phyloP scores from a whole-genome alignment of 2,797 vertebrate species.

The Acanthurus leucopareius region DNA sequence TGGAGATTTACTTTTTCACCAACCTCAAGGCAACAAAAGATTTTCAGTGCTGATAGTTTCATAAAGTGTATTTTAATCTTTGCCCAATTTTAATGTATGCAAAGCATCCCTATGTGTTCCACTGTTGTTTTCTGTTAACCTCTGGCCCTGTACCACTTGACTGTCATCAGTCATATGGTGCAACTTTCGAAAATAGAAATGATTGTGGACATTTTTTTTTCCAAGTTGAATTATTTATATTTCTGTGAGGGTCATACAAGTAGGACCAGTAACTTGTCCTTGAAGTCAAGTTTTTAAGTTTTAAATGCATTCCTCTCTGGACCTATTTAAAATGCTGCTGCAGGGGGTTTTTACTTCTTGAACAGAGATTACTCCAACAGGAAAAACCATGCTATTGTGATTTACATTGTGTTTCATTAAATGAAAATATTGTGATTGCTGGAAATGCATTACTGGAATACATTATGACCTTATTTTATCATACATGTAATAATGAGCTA shows the following conservation, averaged over 20 bases:
- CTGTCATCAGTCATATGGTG: background rate
- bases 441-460: background rate
- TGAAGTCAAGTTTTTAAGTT: background rate
- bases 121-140: background rate
- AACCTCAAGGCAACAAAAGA: background rate
- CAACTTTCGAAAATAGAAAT: background rate
- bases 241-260: background rate
- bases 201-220: background rate
- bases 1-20: constrained; percentile 29
- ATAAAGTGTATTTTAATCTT: background rate
- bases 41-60: constrained; percentile 1
- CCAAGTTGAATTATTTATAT: background rate
- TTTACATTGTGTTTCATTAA: background rate
- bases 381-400: background rate
- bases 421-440: background rate
- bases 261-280: background rate
- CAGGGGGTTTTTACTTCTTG: background rate
- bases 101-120: background rate
- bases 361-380: background rate
- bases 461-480: no score
- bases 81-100: background rate
- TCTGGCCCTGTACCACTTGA: background rate
- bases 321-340: background rate
- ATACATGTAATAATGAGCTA: no score
- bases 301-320: background rate